Evolutionary conservation across 2,113 vertebrate species (phyloP).

Genomic region (Neoarius graeffei): DNA sequence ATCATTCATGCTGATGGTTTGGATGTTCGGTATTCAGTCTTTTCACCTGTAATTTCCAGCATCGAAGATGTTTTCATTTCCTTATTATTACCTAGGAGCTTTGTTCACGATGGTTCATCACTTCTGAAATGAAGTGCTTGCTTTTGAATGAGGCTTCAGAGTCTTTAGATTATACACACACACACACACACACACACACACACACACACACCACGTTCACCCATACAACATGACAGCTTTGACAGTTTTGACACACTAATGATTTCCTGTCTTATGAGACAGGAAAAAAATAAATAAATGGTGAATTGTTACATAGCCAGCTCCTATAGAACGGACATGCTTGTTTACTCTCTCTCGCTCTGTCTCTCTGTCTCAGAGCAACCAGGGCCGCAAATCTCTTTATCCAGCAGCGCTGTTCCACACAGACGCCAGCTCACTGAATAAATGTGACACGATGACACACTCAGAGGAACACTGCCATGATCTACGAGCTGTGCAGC

Average conservation of each 20-base stretch:
- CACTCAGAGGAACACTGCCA: not conserved
- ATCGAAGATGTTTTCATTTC: slow-evolving; percentile 13
- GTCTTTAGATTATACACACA: not conserved
- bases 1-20: not conserved
- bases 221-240: not conserved
- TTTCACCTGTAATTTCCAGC: slow-evolving; percentile 1
- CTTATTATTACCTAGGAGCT: not conserved
- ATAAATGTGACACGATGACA: slow-evolving; percentile 36
- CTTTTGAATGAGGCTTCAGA: not conserved
- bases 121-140: not conserved
- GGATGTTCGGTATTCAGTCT: not conserved
- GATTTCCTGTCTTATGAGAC: not conserved
- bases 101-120: slow-evolving; percentile 10
- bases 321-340: not conserved
- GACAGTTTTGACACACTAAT: slow-evolving; percentile 16
- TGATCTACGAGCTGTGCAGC: slow-evolving; percentile 28
- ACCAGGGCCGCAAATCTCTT: slow-evolving; percentile 7
- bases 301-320: not conserved
- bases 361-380: not conserved
- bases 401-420: slow-evolving; percentile 16
- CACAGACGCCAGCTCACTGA: slow-evolving; percentile 4
- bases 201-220: not conserved
- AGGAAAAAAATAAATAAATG: not conserved
- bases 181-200: not conserved
- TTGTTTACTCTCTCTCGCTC: not conserved